Evolutionary conservation across 2,113 vertebrate species (phyloP).

Genomic region (Anoplopoma fimbria): DNA sequence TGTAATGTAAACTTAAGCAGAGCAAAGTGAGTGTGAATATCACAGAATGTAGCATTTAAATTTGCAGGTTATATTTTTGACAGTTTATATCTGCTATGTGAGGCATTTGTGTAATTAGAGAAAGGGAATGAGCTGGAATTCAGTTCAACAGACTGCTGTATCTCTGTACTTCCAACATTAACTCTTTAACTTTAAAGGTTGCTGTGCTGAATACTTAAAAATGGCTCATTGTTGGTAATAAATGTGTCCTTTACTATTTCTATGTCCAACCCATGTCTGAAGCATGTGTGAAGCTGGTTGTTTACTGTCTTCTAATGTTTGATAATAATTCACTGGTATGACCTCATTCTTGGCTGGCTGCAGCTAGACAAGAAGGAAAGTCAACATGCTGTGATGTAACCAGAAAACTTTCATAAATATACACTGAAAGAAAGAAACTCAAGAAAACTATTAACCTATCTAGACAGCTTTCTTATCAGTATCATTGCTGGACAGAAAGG

Average conservation of each 20-base stretch:
- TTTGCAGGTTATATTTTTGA: background rate
- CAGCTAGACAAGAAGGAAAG: background rate
- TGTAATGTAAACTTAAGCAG: background rate
- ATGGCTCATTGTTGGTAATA: background rate
- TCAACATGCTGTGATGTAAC: background rate
- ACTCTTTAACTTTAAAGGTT: background rate
- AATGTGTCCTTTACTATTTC: background rate
- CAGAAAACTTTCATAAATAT: background rate
- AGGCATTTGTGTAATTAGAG: background rate
- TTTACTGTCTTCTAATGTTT: background rate
- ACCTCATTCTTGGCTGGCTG: background rate
- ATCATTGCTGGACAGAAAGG: background rate
- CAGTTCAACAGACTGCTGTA: no score
- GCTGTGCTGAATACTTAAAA: background rate
- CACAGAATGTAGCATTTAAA: background rate
- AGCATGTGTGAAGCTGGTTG: background rate
- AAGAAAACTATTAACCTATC: background rate
- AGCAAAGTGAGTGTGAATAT: background rate
- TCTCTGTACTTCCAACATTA: no score
- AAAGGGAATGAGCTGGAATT: background rate
- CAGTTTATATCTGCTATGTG: background rate
- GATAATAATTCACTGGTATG: background rate
- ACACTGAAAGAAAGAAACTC: background rate
- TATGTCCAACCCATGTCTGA: background rate
- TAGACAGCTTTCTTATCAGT: background rate